Evolutionary conservation across 1,140 invertebrate genomes (phyloP), one percentile per base, ranked within the genome.

Genomic region (Heliconius melpomene): DNA sequence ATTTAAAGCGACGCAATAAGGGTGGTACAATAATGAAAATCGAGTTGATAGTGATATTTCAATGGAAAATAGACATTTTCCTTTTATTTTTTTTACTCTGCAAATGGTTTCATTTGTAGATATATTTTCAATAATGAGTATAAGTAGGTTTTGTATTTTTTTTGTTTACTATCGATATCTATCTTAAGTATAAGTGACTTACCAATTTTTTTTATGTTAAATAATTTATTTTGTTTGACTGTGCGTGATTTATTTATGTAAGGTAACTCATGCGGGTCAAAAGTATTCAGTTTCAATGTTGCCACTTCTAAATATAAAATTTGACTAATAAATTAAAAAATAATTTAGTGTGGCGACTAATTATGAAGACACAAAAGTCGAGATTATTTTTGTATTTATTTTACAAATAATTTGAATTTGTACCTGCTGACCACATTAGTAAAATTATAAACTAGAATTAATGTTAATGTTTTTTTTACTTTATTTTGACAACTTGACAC

Each of bases 91-190:
- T 94, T 94, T 92, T 94, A 94, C 85, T 89, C 91, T 94, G 91
- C 92, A 92, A 93, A 92, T 94, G 89, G 79, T 90, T 92, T 91
- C 89, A 90, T 94, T 93, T 93, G 92, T 94, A 92, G 92, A 88
- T 72, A 78, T 85, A 90, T 90, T 91, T 52, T 89, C 89, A 91
- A 82, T 83, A 52, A 52, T 52, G 13, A 46, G 0, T 82, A 52
- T 91, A 92, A 92, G 89, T 93, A 93, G 91, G 79, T 86, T 87
- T 90, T 88, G 86, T 72, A 87, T 81, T 23, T 57, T 85, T 85
- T 85, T 86, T 85, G 86, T 88, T 66, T 66, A 66, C n/a, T 60
- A 60, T 60, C 20, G 29, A 7, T 66, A 13, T 26, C 20, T 23
- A 9, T 23, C 2, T 13, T 78, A 78, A 74, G 72, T 81, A 36